Evolutionary conservation across 2,888 invertebrate species (phyloP), one percentile per base, ranked within the genome.

Genomic region (Dynastes grantii): DNA sequence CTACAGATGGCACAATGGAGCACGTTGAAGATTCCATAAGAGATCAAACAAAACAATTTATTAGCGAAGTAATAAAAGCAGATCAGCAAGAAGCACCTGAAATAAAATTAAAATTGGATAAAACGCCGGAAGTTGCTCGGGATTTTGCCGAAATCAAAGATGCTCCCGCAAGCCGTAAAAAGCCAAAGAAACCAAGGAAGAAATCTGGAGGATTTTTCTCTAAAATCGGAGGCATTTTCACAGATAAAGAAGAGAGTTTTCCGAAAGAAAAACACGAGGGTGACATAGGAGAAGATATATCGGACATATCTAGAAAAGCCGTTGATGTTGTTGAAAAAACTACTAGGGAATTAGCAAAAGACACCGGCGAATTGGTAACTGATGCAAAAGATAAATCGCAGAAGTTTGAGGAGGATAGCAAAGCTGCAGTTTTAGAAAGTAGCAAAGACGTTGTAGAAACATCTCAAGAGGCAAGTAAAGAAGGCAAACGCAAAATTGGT

Each of bases 401-500:
- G 22, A 22, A 55, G 4, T 55, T 16, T n/a, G n/a, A n/a, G 3
- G 9, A 53, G n/a, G n/a, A 11, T 53, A 11, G 8, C n/a, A n/a
- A n/a, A 11, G 53, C 11, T 32, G 16, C 11, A 70, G n/a, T 80
- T 68, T 64, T 81, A 82, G 22, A 81, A 80, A 63, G 22, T 22
- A 22, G 22, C 1, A 22, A 22, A 22, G 22, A 22, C 22, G 22
- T 40, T 82, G 16, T 29, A 29, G 63, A 73, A 64, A 76, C 37
- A 37, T 37, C 37, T 37, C 37, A 37, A 2, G 37, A 37, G 0
- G 37, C 37, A 37, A 37, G 37, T 9, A 13, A 64, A 11, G 81
- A 82, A 5, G 85, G 76, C 16, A 61, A 77, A 16, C 68, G 68
- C 27, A 80, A 80, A 63, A 78, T 78, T 22, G 85, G 85, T 73